Evolutionary conservation across 2,888 invertebrate species (phyloP).

Genomic region (Thecophora atra): DNA sequence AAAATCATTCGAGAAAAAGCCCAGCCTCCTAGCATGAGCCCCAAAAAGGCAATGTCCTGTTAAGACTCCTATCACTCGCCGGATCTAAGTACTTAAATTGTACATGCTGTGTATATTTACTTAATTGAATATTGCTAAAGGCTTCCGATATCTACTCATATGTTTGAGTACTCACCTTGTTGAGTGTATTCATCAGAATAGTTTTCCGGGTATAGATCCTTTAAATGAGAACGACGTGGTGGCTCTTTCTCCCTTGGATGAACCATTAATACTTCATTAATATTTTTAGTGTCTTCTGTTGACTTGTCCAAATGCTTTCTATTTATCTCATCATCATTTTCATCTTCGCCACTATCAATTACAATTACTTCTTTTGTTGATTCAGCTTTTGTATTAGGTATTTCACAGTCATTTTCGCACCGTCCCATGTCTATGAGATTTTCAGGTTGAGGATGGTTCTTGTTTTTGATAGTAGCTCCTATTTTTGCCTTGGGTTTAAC

Average conservation of each 20-base stretch:
- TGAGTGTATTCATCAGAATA: constrained; percentile 44
- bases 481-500: constrained; percentile 42
- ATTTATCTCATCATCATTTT: constrained; percentile 39
- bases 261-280: neutral
- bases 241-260: constrained; percentile 45
- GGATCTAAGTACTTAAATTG: too few relatives aligned
- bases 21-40: too few relatives aligned
- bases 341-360: constrained; percentile 42
- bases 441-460: constrained; percentile 11
- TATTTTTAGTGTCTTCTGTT: neutral
- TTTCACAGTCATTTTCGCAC: neutral
- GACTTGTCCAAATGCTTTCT: neutral
- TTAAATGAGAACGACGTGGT: constrained; percentile 68
- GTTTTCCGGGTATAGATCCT: constrained; percentile 68
- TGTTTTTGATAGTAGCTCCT: constrained; percentile 40
- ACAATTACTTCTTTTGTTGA: constrained; percentile 36
- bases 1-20: too few relatives aligned
- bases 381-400: neutral
- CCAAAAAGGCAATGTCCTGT: too few relatives aligned
- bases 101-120: too few relatives aligned
- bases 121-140: too few relatives aligned
- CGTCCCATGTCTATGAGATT: neutral
- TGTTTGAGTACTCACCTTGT: constrained; percentile 48
- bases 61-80: too few relatives aligned
- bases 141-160: too few relatives aligned